A percentile compares a stretch with the other conserved stretches of the same genome.
These are phyloP conservation scores for Propsilocerus akamusi DNA, from an alignment of 1,140 invertebrate species.

Conservation along the genomic window DNA sequence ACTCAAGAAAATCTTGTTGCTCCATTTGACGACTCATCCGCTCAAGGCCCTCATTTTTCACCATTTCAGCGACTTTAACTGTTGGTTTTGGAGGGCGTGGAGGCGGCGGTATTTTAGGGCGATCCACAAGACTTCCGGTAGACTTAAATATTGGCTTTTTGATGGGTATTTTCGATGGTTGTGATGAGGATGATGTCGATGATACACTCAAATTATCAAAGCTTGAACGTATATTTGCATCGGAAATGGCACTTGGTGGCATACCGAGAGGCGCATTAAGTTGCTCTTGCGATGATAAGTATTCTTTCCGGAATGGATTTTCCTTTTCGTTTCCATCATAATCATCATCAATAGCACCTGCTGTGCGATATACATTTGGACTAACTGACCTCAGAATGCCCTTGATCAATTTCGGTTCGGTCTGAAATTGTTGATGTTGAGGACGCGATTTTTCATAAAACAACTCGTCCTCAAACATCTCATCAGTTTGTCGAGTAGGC, in stretches of 20 bases:
- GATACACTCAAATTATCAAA: not conserved
- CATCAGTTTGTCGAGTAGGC: not conserved
- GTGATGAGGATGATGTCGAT: too few species aligned
- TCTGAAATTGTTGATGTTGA: constrained; percentile 9
- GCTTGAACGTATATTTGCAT: too few species aligned
- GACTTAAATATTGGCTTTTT: constrained; percentile 11
- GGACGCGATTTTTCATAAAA: not conserved
- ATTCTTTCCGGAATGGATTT: constrained; percentile 19
- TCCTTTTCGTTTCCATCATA: constrained; percentile 17
- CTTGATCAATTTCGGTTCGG: constrained; percentile 14
- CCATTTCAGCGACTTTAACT: constrained; percentile 20
- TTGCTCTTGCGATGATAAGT: too few species aligned
- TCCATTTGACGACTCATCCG: constrained; percentile 19
- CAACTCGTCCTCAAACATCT: not conserved
- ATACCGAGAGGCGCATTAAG: too few species aligned
- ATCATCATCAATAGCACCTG: not conserved
- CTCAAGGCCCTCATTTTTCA: constrained; percentile 18
- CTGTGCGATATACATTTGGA: constrained; percentile 5
- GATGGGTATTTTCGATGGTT: not conserved
- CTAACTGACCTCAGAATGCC: constrained; percentile 20
- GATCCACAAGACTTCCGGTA: constrained; percentile 15
- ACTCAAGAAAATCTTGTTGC: constrained; percentile 21
- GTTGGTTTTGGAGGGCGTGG: constrained; percentile 15
- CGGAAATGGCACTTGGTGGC: not conserved
- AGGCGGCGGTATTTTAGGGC: constrained; percentile 14